Evolutionary conservation across 2,797 vertebrate species (phyloP).

Genomic region (Threskiornis aethiopicus): DNA sequence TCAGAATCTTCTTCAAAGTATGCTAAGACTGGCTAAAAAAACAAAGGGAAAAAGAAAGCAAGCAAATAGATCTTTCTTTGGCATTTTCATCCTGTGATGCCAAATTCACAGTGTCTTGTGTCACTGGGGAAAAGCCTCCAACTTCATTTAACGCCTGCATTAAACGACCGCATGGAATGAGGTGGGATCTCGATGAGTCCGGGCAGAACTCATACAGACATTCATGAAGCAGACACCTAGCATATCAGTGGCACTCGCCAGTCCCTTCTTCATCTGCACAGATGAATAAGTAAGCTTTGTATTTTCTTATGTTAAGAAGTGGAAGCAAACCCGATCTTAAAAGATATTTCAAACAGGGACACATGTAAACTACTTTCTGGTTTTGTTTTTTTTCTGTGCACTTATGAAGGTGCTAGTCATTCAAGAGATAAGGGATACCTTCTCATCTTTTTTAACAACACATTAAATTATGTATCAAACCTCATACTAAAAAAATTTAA

Average conservation of each 20-base stretch:
- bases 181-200: background rate
- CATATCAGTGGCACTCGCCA: background rate
- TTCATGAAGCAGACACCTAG: background rate
- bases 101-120: background rate
- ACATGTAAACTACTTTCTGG: background rate
- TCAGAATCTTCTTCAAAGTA: background rate
- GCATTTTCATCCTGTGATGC: background rate
- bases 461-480: background rate
- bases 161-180: background rate
- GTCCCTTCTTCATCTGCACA: background rate
- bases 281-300: background rate
- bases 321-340: background rate
- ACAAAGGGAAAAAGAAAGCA: background rate
- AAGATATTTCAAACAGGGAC: background rate
- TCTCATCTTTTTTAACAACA: background rate
- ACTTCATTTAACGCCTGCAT: background rate
- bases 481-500: background rate
- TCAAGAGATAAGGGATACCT: background rate
- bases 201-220: background rate
- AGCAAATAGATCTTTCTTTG: background rate
- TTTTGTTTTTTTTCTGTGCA: rapidly evolving
- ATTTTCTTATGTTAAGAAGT: background rate
- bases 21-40: background rate
- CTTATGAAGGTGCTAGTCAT: background rate
- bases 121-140: background rate